These are phyloP conservation scores for Acholoe squamosa DNA, from an alignment of 2,888 invertebrate genomes.

Conservation along the genomic window DNA sequence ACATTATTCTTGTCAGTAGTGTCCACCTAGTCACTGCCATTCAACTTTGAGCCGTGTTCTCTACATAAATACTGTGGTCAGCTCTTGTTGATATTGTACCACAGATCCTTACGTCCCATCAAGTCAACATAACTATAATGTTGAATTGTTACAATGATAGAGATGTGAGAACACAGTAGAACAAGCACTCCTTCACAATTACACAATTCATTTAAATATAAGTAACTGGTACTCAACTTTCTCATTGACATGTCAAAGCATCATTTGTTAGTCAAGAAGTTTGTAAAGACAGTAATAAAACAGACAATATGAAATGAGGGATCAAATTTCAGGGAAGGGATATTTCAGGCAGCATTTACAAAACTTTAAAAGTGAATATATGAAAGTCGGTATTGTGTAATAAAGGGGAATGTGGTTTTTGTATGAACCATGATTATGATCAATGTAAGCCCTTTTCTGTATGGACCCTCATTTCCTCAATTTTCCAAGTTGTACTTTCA, in stretches of 20 bases:
- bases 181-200: not conserved
- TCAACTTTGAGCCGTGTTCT: not conserved
- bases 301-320: too few relatives aligned
- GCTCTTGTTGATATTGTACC: not conserved
- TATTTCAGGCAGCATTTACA: not conserved
- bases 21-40: not conserved
- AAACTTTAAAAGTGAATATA: not conserved
- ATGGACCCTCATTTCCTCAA: not conserved
- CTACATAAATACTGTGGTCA: constrained; percentile 1
- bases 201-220: not conserved
- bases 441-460: not conserved
- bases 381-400: too few relatives aligned
- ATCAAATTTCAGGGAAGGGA: not conserved
- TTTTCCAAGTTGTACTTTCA: not conserved
- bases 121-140: not conserved
- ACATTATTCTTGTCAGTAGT: not conserved
- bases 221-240: too few relatives aligned
- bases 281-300: not conserved
- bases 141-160: not conserved
- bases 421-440: not conserved
- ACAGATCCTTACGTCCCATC: not conserved
- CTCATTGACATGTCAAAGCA: not conserved
- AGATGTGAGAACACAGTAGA: not conserved
- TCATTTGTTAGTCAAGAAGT: not conserved
- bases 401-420: not conserved